Conservation (phyloP, 37 sponge, comb jelly and placozoan species). For the Bolinopsis microptera region DNA sequence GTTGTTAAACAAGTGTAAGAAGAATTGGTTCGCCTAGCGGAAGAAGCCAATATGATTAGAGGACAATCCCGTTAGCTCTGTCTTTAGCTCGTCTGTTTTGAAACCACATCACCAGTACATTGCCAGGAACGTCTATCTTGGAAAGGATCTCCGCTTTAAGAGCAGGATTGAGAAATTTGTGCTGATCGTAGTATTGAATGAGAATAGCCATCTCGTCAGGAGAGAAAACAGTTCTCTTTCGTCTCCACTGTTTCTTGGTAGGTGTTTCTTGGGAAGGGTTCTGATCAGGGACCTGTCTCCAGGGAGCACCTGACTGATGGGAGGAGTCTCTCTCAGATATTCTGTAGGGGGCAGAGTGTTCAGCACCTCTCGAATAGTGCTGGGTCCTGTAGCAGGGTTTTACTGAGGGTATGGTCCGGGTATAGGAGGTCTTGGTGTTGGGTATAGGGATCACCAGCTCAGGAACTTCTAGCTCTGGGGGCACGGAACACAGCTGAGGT, state of each 20-base stretch:
- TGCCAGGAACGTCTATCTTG: slow-evolving; percentile 6
- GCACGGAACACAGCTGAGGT: slow-evolving; percentile 8
- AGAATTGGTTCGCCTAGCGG: no score
- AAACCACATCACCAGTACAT: slow-evolving; percentile 43
- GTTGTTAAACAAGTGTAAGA: no score
- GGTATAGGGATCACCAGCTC: neutral
- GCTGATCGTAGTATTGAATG: neutral
- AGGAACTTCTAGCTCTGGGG: slow-evolving; percentile 44
- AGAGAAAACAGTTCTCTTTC: slow-evolving; percentile 32
- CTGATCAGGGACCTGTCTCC: slow-evolving; percentile 1
- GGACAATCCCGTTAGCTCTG: slow-evolving; percentile 4
- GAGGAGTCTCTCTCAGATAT: neutral
- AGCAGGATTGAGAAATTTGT: slow-evolving; percentile 26
- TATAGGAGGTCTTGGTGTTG: neutral
- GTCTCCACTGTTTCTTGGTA: neutral
- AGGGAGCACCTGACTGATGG: neutral
- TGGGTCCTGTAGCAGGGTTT: neutral
- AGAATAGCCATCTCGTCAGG: slow-evolving; percentile 33
- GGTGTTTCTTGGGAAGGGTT: neutral
- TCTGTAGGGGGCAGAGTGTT: neutral
- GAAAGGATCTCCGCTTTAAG: slow-evolving; percentile 28
- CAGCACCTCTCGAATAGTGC: neutral
- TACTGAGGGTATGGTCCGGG: neutral
- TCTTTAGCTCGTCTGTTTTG: slow-evolving; percentile 43
- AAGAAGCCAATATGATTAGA: neutral